Conservation (phyloP, 2,888 invertebrate genomes). For the Hirtodrosophila histrioides region DNA sequence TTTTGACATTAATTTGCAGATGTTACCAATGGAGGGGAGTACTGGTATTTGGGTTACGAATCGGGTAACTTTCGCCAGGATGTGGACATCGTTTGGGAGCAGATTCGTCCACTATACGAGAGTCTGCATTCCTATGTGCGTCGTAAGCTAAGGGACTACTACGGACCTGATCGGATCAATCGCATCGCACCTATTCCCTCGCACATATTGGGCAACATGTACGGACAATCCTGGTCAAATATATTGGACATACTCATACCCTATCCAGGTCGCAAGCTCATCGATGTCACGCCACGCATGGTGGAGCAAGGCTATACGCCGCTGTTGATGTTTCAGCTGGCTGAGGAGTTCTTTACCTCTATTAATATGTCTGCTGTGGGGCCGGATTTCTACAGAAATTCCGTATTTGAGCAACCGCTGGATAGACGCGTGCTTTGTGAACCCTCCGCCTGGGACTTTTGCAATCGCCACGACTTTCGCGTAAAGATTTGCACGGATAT, state of each 20-base stretch:
- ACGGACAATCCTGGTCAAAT: constrained; percentile 94
- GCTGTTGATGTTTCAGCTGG: constrained; percentile 92
- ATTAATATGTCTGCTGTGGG: constrained; percentile 95
- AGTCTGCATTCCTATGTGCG: constrained; percentile 95
- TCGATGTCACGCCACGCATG: constrained; percentile 94
- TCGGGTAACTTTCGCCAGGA: constrained; percentile 90
- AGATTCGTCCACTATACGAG: constrained; percentile 93
- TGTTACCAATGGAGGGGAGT: constrained; percentile 93
- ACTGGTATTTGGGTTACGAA: constrained; percentile 95
- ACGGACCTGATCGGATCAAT: constrained; percentile 92
- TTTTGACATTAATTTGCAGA: constrained; percentile 85
- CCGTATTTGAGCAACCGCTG: constrained; percentile 91
- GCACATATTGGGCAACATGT: constrained; percentile 95
- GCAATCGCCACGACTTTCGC: constrained; percentile 92
- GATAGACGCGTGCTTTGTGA: constrained; percentile 93
- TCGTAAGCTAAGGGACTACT: constrained; percentile 91
- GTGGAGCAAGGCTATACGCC: constrained; percentile 93
- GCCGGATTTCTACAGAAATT: constrained; percentile 94
- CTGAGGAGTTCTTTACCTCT: constrained; percentile 96
- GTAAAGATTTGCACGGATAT: constrained; percentile 95
- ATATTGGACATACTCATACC: constrained; percentile 92
- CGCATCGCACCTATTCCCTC: constrained; percentile 93
- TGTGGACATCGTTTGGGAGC: constrained; percentile 92
- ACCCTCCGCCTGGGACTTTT: constrained; percentile 97
- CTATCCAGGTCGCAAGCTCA: constrained; percentile 92